Evolutionary conservation across 2,797 vertebrate species (phyloP), one percentile per base, ranked within the genome.

Genomic region (Characodon lateralis): DNA sequence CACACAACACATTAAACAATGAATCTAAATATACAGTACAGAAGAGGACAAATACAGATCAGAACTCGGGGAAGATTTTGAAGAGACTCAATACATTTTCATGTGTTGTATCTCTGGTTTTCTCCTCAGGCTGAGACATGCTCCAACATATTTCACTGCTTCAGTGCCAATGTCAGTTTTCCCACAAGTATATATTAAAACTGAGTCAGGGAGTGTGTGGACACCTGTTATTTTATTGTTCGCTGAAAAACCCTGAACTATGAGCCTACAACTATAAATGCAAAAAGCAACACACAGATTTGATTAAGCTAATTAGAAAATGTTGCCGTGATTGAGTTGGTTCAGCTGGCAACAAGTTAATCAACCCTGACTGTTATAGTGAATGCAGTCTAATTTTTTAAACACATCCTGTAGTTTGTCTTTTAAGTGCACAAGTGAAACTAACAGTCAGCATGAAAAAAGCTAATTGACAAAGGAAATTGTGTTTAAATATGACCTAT

Each of bases 71-170:
- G 10, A 22, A 46, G 71, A 77, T 55, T 72, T 39, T 76, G n/a
- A 72, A 61, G 43, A 61, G 1, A 39, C 77, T 77, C 10, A 7
- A 61, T 0, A 9, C 31, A 81, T 73, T 74, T 73, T 61, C 50
- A 68, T 75, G 71, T 76, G 70, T 61, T 75, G 74, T 79, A 73
- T 63, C 13, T 0, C 74, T 68, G 55, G 0, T 76, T 78, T 74
- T 13, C 12, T 66, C 80, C 59, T 58, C 73, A 74, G 82, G 82
- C 71, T 56, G 35, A 35, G 70, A 77, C 41, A 81, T 13, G 66
- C 73, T 78, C 35, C 18, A 26, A 80, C 81, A 80, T 77, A 80
- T 78, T 79, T 86, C 80, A 55, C 76, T 78, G 79, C 73, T 86
- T 87, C 50, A 78, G 74, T 70, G 70, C 66, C 26, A 81, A 81